Conservation (phyloP, 2,797 vertebrate genomes). For the Mormyrus proboscirostris region DNA sequence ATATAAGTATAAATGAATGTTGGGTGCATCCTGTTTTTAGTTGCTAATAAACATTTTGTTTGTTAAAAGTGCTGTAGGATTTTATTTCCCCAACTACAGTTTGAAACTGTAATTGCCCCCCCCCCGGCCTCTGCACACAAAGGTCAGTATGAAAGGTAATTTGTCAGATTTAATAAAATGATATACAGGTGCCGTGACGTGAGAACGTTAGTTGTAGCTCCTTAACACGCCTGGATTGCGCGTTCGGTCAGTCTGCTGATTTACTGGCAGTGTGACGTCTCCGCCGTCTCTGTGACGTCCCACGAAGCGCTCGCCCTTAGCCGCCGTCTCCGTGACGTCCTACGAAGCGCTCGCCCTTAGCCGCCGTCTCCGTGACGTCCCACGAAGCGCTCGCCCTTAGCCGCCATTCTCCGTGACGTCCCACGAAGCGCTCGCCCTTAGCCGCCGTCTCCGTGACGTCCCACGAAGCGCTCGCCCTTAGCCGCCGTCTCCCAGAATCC, state of each 20-base stretch:
- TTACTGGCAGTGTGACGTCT: not conserved
- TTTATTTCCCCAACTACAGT: constrained; percentile 73
- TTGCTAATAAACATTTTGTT: constrained; percentile 99
- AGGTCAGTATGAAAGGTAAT: not conserved
- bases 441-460: not conserved
- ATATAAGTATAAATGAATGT: constrained; percentile 75
- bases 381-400: not conserved
- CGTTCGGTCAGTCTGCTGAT: not conserved
- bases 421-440: not conserved
- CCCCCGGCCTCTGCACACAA: constrained; percentile 7
- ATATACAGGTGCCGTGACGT: not conserved
- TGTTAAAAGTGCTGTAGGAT: constrained; percentile 97
- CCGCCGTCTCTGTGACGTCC: not conserved
- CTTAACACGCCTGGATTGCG: not conserved
- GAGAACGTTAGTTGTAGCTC: not conserved
- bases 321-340: not conserved
- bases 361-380: not conserved
- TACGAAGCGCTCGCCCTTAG: not conserved
- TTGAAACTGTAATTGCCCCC: not conserved
- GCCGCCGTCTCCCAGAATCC: not conserved
- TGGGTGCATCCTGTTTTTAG: constrained; percentile 96
- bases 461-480: not conserved
- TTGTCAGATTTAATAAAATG: not conserved
- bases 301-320: not conserved
- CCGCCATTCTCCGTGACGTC: not conserved